Evolutionary conservation across 2,888 invertebrate genomes (phyloP), one percentile per base, ranked within the genome.

Genomic region (Drosophila nr. fundita): DNA sequence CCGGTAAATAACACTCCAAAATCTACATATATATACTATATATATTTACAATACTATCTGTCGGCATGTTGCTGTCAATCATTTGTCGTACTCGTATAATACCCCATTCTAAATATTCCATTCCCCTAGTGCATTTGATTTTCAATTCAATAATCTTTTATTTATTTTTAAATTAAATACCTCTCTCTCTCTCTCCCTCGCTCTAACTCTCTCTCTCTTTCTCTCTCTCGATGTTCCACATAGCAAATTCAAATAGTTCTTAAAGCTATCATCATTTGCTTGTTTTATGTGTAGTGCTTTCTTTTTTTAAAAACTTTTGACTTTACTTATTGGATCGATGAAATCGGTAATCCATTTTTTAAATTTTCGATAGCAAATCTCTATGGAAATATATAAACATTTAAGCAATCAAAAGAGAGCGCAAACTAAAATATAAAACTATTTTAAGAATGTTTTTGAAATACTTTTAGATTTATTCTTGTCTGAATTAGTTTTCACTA

Each of bases 1-100:
- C 73, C 74, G 90, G 82, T 87, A 90, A 78, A 71, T 85, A 86
- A 59, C 76, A 74, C 83, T 58, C 45, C 50, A 59, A 64, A 63
- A 48, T 62, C 50, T 49, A 60, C 38, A 48, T 68, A 60, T 50
- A 62, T 38, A 70, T 21, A 21, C 29, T 66, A 50, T 38, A 61
- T 75, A 40, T 49, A 49, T 38, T 38, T 38, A 60, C 24, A 42
- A 34, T 58, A 53, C 79, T 60, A 63, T 67, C 61, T 48, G 64
- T 82, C 61, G 68, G 78, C 78, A 78, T 78, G 78, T 59, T 59
- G 82, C 78, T 72, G 82, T 80, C 80, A 73, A 61, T 34, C 49
- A 50, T 30, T 53, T 66, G 40, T 72, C 65, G 29, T 74, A 40
- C 36, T 48, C 34, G 10, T 24, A 53, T 11, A 58, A 50, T 24